These are phyloP conservation scores for Alaudala cheleensis DNA, from an alignment of 2,113 vertebrate species.

Conservation along the genomic window DNA sequence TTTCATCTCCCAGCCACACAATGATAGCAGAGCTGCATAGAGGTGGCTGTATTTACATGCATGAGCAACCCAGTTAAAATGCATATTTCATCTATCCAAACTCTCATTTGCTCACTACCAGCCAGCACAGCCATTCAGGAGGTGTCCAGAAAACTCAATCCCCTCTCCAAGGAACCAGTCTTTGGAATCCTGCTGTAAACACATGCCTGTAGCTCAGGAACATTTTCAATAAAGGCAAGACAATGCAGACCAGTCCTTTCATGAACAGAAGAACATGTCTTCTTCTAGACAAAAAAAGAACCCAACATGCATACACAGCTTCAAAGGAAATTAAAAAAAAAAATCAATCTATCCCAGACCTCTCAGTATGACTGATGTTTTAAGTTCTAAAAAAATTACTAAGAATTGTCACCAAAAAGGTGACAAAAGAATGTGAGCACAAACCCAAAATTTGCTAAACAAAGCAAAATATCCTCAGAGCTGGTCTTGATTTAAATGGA, in stretches of 20 bases:
- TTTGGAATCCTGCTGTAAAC: background rate
- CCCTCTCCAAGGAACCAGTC: background rate
- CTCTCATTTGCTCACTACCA: background rate
- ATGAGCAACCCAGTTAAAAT: conserved; percentile 18
- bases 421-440: background rate
- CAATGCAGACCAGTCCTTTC: background rate
- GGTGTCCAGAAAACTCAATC: background rate
- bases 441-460: background rate
- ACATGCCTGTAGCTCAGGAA: background rate
- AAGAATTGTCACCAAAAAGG: background rate
- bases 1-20: conserved; percentile 43
- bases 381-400: background rate
- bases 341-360: background rate
- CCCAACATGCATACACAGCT: background rate
- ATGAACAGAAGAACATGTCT: background rate
- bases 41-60: conserved; percentile 34
- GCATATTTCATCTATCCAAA: background rate
- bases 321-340: background rate
- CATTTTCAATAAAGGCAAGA: background rate
- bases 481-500: background rate
- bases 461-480: background rate
- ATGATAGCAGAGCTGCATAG: background rate
- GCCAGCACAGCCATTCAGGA: background rate
- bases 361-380: background rate
- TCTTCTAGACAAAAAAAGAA: background rate